Conservation (phyloP, 2,797 vertebrate genomes). For the Microctenopoma steveboyesi region DNA sequence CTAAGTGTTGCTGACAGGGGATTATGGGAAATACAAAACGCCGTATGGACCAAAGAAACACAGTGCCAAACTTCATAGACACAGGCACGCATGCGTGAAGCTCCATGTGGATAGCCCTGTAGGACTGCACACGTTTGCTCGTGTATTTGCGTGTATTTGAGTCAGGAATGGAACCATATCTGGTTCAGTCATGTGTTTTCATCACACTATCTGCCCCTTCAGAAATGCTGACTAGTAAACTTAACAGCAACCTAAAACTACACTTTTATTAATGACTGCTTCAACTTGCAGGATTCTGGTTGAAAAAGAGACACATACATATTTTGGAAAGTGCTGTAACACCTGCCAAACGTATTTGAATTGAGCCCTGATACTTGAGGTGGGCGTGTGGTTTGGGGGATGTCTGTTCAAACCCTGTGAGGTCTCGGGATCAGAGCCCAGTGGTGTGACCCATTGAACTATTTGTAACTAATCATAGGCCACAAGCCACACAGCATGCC, state of each 20-base stretch:
- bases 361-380: constrained; percentile 2
- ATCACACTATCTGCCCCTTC: constrained; percentile 8
- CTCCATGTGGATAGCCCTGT: constrained; percentile 66
- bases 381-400: constrained; percentile 28
- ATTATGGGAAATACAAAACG: constrained; percentile 82
- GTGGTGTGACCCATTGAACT: constrained; percentile 71
- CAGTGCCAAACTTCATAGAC: constrained; percentile 79
- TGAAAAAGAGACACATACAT: constrained; percentile 6
- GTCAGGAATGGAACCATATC: constrained; percentile 2
- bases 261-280: not conserved
- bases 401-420: constrained; percentile 46
- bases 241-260: not conserved
- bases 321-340: not conserved
- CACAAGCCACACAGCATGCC: constrained; percentile 64
- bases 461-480: constrained; percentile 78
- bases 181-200: constrained; percentile 16
- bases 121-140: constrained; percentile 37
- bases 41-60: constrained; percentile 77
- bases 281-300: not conserved
- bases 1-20: constrained; percentile 83
- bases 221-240: not conserved
- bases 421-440: constrained; percentile 56
- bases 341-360: constrained; percentile 20
- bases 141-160: constrained; percentile 7
- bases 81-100: constrained; percentile 67